These are phyloP conservation scores for Neolamprologus variostigma DNA, from an alignment of 2,113 vertebrate genomes.

Conservation along the genomic window DNA sequence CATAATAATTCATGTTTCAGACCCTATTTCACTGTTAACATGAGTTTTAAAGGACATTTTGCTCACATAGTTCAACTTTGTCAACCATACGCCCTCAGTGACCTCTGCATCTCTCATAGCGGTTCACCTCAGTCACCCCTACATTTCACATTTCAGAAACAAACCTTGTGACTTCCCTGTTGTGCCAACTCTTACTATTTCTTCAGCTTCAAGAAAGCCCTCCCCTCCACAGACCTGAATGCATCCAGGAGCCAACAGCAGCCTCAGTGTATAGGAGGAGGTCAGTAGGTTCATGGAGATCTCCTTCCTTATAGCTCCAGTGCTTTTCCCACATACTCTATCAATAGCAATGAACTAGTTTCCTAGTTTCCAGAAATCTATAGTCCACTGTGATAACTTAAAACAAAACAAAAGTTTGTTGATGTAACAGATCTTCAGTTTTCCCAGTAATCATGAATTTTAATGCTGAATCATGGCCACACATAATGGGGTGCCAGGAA, in stretches of 20 bases:
- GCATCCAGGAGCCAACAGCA: conserved; percentile 10
- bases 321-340: conserved; percentile 3
- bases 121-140: neutral
- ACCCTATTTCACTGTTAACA: neutral
- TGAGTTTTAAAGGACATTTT: neutral
- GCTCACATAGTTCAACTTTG: neutral
- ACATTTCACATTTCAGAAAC: neutral
- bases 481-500: neutral
- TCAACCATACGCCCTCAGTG: neutral
- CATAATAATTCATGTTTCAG: neutral
- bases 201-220: neutral
- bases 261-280: conserved; percentile 5
- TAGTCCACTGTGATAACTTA: neutral
- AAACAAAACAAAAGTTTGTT: neutral
- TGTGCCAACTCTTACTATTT: neutral
- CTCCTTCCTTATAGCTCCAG: conserved; percentile 4
- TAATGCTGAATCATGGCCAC: neutral
- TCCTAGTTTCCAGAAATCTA: conserved; percentile 25
- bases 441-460: neutral
- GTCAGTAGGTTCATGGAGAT: conserved; percentile 44
- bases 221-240: neutral
- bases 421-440: neutral
- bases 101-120: conserved; percentile 2
- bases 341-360: conserved; percentile 36
- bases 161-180: neutral